These are phyloP conservation scores for Anthrax anthrax DNA, from an alignment of 2,888 invertebrate genomes.

Conservation along the genomic window DNA sequence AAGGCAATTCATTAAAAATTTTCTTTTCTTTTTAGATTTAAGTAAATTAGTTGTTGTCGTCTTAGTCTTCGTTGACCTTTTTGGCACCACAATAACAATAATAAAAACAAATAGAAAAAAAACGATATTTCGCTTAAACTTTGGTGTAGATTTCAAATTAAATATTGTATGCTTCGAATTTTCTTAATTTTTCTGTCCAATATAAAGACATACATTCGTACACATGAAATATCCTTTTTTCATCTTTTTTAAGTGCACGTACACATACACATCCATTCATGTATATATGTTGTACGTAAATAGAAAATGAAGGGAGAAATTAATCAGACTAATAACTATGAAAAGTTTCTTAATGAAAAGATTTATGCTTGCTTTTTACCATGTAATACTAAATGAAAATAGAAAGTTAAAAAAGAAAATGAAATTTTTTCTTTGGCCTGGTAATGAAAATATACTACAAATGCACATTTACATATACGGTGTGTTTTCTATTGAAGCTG, in stretches of 20 bases:
- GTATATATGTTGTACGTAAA: too few relatives aligned
- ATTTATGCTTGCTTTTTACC: slow-evolving; percentile 24
- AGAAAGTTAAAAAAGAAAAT: background rate
- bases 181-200: too few relatives aligned
- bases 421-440: background rate
- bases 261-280: too few relatives aligned
- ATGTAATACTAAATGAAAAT: background rate
- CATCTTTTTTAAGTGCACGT: too few relatives aligned
- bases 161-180: too few relatives aligned
- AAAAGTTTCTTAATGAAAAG: slow-evolving; percentile 36
- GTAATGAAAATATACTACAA: background rate
- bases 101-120: background rate
- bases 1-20: slow-evolving; percentile 5
- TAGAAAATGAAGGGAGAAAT: slow-evolving; percentile 35
- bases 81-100: slow-evolving; percentile 2
- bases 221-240: too few relatives aligned
- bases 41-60: slow-evolving; percentile 3
- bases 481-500: too few relatives aligned
- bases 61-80: too few relatives aligned
- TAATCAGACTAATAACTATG: slow-evolving; percentile 36
- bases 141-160: too few relatives aligned
- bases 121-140: too few relatives aligned
- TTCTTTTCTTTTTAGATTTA: background rate
- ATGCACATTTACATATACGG: too few relatives aligned
- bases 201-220: too few relatives aligned